A percentile compares a stretch with the other conserved stretches of the same genome.
phyloP scores from a whole-genome alignment of 2,113 vertebrate species.

The Anolis sagrei region DNA sequence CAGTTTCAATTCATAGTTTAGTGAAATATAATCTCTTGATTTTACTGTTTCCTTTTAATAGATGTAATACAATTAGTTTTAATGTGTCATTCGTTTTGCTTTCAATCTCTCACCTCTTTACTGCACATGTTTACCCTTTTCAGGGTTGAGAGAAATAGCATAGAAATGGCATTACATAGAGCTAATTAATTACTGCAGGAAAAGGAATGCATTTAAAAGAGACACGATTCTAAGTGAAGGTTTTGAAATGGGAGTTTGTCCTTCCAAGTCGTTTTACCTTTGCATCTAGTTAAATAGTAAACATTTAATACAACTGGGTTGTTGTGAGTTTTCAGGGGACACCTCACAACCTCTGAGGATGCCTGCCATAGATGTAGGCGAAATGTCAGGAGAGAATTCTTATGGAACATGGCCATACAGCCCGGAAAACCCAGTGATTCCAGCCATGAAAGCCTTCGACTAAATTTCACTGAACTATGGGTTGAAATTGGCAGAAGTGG shows the following conservation, averaged over 20 bases:
- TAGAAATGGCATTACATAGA: background rate
- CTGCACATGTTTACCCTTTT: background rate
- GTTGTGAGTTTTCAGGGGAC: too few relatives aligned
- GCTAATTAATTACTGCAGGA: slow-evolving; percentile 11
- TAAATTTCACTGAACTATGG: too few relatives aligned
- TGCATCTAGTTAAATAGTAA: background rate
- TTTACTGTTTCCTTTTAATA: background rate
- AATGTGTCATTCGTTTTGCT: background rate
- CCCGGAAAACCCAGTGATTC: too few relatives aligned
- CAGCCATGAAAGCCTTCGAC: too few relatives aligned
- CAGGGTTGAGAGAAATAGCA: background rate
- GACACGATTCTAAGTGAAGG: too few relatives aligned
- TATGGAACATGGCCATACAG: too few relatives aligned
- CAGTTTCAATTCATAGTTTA: background rate
- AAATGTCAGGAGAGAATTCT: too few relatives aligned
- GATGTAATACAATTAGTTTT: background rate
- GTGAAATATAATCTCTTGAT: background rate
- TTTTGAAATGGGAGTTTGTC: background rate
- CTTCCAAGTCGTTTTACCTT: background rate
- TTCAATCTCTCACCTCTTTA: background rate
- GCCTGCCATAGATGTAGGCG: too few relatives aligned
- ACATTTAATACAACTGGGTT: background rate
- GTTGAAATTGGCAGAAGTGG: too few relatives aligned
- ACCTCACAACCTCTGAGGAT: too few relatives aligned
- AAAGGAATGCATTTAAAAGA: background rate